Conservation (phyloP, 2,888 invertebrate species). For the Drosophila silvestris region DNA sequence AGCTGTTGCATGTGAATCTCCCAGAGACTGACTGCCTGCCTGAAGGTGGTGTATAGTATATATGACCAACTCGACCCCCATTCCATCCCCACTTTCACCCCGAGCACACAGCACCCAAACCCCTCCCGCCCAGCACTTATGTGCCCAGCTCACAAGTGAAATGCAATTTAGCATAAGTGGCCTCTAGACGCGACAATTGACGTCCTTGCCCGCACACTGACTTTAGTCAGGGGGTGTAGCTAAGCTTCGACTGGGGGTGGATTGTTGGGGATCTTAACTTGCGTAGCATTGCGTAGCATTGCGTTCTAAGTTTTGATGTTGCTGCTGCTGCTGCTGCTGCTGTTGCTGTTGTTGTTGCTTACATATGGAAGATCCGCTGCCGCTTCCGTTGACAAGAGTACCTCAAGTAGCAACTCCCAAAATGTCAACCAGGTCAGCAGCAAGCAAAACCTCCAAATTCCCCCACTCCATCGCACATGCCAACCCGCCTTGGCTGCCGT, state of each 20-base stretch:
- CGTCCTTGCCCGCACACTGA: conserved; percentile 47
- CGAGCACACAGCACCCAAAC: background rate
- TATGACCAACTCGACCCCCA: background rate
- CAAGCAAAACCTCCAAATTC: background rate
- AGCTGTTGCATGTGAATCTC: background rate
- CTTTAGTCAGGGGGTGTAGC: background rate
- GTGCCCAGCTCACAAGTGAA: conserved; percentile 59
- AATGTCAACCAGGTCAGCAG: conserved; percentile 70
- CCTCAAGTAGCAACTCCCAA: conserved; percentile 41
- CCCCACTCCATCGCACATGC: background rate
- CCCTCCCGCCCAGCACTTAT: conserved; percentile 3
- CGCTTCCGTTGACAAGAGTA: conserved; percentile 59
- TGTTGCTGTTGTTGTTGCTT: conserved; percentile 1
- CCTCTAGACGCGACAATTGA: conserved; percentile 76
- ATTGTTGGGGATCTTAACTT: conserved; percentile 27
- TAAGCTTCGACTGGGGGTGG: background rate
- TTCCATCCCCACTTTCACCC: conserved; percentile 2
- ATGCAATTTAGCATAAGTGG: conserved; percentile 77
- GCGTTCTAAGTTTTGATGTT: background rate
- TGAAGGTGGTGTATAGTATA: background rate
- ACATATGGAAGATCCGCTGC: conserved; percentile 75
- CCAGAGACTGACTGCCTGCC: background rate
- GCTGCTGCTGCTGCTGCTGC: background rate
- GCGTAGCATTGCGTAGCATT: background rate
- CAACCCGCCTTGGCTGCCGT: conserved; percentile 2